phyloP scores from a whole-genome alignment of 2,888 invertebrate species.

The Melitaea athalia region DNA sequence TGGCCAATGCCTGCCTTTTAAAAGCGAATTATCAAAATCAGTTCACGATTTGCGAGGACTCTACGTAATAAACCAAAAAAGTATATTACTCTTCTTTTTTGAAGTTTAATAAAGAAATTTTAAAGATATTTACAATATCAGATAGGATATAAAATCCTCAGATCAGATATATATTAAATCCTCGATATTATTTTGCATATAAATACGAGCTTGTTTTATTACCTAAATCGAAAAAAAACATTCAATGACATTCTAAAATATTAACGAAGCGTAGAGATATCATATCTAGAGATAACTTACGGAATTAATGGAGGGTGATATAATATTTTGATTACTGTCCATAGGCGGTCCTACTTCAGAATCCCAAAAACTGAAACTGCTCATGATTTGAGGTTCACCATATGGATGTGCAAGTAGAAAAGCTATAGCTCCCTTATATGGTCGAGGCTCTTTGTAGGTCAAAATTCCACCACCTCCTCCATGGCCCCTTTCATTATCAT shows the following conservation, averaged over 20 bases:
- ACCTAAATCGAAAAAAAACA: not conserved
- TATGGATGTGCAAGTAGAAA: conserved; percentile 93
- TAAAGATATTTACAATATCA: too few relatives aligned
- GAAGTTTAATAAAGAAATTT: too few relatives aligned
- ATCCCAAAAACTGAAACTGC: conserved; percentile 88
- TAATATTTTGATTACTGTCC: conserved; percentile 82
- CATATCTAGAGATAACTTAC: conserved; percentile 49
- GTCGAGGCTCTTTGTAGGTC: conserved; percentile 84
- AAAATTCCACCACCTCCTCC: conserved; percentile 81
- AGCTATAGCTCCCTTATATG: conserved; percentile 90
- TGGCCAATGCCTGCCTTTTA: too few relatives aligned
- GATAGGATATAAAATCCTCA: too few relatives aligned
- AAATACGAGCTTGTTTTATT: too few relatives aligned
- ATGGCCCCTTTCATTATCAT: conserved; percentile 89
- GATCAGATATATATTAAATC: too few relatives aligned
- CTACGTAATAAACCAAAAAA: too few relatives aligned
- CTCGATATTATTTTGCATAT: too few relatives aligned
- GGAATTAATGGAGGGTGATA: conserved; percentile 84
- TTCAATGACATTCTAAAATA: not conserved
- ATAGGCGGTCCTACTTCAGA: conserved; percentile 86
- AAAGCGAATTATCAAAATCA: too few relatives aligned
- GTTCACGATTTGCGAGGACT: too few relatives aligned
- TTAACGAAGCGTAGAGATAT: not conserved
- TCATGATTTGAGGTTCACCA: conserved; percentile 91
- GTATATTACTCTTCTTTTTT: too few relatives aligned